These are phyloP conservation scores for Chitala chitala DNA, from an alignment of 2,113 vertebrate species.

Conservation along the genomic window DNA sequence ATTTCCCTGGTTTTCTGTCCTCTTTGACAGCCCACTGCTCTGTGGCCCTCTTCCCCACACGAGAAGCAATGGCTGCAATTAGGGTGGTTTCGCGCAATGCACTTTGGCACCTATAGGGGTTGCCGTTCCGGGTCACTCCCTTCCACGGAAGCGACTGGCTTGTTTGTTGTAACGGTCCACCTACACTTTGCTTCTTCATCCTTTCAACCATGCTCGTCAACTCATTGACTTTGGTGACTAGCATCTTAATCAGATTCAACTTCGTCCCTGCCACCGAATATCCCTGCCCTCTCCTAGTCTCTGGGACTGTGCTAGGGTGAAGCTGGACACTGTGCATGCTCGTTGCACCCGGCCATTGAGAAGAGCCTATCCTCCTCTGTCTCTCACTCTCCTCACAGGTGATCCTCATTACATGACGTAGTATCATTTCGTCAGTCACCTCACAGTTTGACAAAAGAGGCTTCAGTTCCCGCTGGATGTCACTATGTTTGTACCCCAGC, in stretches of 20 bases:
- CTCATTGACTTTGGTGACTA: neutral
- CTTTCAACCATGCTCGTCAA: neutral
- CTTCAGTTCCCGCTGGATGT: conserved; percentile 3
- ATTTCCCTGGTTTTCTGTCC: conserved; percentile 8
- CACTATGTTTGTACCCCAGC: neutral
- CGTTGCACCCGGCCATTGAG: neutral
- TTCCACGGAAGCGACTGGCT: no score
- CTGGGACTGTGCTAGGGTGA: neutral
- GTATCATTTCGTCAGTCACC: conserved; percentile 4
- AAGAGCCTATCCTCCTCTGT: neutral
- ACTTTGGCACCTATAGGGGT: conserved; percentile 5
- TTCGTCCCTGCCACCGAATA: neutral
- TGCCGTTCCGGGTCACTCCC: no score
- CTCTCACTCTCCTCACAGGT: conserved; percentile 6
- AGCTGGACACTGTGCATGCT: neutral
- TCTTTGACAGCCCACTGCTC: conserved; percentile 18
- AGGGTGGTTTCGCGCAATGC: neutral
- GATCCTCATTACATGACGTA: conserved; percentile 4
- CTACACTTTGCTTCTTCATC: neutral
- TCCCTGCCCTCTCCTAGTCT: neutral
- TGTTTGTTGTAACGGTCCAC: no score
- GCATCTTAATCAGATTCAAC: neutral
- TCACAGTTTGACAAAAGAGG: neutral
- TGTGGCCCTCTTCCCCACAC: conserved; percentile 19
- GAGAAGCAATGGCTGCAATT: conserved; percentile 21